Conservation (phyloP, 1,140 invertebrate species). For the Cotesia chilonis region DNA sequence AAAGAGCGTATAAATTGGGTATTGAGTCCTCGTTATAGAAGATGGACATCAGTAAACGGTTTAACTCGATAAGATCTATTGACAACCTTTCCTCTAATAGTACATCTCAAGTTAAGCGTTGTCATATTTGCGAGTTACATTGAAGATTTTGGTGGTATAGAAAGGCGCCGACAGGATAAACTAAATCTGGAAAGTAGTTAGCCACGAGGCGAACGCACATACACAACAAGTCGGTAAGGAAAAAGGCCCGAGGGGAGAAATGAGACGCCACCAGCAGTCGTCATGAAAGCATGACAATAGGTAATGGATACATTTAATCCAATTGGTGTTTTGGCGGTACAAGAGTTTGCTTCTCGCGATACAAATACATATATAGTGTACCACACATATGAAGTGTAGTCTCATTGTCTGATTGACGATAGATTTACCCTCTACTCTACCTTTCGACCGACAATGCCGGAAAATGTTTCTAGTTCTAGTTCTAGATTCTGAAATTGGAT, state of each 20-base stretch:
- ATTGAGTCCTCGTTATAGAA: constrained; percentile 24
- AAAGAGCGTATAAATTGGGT: constrained; percentile 11
- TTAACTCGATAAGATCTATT: constrained; percentile 28
- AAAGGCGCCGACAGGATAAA: constrained; percentile 30
- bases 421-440: constrained; percentile 38
- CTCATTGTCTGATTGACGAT: constrained; percentile 6
- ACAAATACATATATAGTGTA: no score
- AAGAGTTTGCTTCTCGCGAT: constrained; percentile 18
- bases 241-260: constrained; percentile 14
- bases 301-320: constrained; percentile 63
- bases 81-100: background rate
- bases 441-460: constrained; percentile 42
- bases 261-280: constrained; percentile 42
- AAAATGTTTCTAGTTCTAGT: constrained; percentile 26
- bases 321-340: constrained; percentile 50
- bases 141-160: constrained; percentile 6
- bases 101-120: constrained; percentile 18
- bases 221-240: background rate
- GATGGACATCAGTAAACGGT: constrained; percentile 35
- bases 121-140: constrained; percentile 21
- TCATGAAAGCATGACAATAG: constrained; percentile 36
- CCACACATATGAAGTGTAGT: background rate
- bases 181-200: constrained; percentile 27
- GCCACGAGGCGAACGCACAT: constrained; percentile 14
- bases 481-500: constrained; percentile 38